A percentile compares a stretch with the other conserved stretches of the same genome.
Evolutionary conservation across 1,140 invertebrate species (phyloP).

Genomic region (Sarcophaga peregrina): DNA sequence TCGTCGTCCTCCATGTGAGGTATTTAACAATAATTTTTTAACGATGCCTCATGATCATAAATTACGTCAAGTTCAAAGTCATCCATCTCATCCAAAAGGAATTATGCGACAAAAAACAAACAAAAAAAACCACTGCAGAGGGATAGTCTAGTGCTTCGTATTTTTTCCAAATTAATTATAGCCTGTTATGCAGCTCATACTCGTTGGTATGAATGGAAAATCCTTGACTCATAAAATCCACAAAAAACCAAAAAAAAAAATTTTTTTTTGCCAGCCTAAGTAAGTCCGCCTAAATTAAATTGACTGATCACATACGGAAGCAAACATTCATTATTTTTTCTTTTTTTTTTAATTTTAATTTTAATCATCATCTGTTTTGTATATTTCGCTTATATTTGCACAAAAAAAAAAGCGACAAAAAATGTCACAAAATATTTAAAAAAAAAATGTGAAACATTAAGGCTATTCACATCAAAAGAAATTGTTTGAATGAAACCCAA

Average conservation of each 20-base stretch:
- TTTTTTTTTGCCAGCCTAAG: neutral
- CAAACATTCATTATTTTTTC: neutral
- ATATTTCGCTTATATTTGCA: too few species aligned
- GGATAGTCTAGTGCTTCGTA: neutral
- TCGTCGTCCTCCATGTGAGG: neutral
- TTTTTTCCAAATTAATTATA: neutral
- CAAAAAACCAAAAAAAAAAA: too few species aligned
- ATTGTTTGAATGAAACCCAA: too few species aligned
- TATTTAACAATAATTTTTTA: neutral
- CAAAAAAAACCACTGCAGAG: neutral
- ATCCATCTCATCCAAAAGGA: neutral
- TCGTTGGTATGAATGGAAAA: too few species aligned
- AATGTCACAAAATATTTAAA: too few species aligned
- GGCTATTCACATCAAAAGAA: too few species aligned
- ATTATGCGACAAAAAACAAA: neutral
- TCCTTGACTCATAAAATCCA: too few species aligned
- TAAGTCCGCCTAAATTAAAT: neutral
- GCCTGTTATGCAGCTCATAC: neutral
- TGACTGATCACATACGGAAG: conserved; percentile 26
- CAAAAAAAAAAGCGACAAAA: too few species aligned
- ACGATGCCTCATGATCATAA: conserved; percentile 21
- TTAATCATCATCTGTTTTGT: too few species aligned
- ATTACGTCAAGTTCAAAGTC: conserved; percentile 26
- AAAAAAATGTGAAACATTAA: too few species aligned
- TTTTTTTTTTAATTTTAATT: too few species aligned